Base-by-base conservation (phyloP, 2,797 vertebrate species). In the Alca torda region DNA sequence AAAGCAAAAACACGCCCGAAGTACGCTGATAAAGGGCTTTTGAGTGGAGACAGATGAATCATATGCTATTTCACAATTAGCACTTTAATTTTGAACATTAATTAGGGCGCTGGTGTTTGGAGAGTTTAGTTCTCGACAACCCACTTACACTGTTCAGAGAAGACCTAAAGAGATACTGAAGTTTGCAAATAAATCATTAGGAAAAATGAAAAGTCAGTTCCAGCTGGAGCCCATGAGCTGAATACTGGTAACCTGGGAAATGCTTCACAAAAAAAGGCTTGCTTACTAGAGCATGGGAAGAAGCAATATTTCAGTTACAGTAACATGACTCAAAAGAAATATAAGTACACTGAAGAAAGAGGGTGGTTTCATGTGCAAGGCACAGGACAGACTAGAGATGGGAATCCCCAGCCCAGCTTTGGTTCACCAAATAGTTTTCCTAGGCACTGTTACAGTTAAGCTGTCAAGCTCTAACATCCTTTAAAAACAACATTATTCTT, bases 131-230 rank as follows among this genome's bases (percentile, higher is more conserved):
- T 94, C 87, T 79, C 54, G 16, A 80, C 31, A 25, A 90, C 87
- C 84, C 90, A 92, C 59, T 94, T 95, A 26, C 33, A 57, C 43
- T 54, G 37, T 70, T 85, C 77, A 33, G 54, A 35, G 53, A 28
- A 63, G 56, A 80, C 68, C 70, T 61, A 17, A 82, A 78, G 79
- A 85, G 83, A 73, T 54, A 43, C 63, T 53, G 64, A 83, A 83
- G 76, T 82, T 33, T 94, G 93, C 87, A 93, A 87, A 94, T 61
- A 95, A 75, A 85, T 90, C 79, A 43, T 18, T 24, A 17, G 61
- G 50, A 70, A 50, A 74, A 75, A n/a, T 12, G 61, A 83, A 33
- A 89, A 84, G 79, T 70, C 63, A 72, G 51, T 37, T 61, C n/a
- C 57, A 51, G 46, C 39, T 72, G 50, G 41, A 59, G 51, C 51